A percentile compares a stretch with the other conserved stretches of the same genome.
These are phyloP conservation scores for Sylvilagus bachmani DNA, from an alignment of 2,113 vertebrate genomes.

Conservation along the genomic window DNA sequence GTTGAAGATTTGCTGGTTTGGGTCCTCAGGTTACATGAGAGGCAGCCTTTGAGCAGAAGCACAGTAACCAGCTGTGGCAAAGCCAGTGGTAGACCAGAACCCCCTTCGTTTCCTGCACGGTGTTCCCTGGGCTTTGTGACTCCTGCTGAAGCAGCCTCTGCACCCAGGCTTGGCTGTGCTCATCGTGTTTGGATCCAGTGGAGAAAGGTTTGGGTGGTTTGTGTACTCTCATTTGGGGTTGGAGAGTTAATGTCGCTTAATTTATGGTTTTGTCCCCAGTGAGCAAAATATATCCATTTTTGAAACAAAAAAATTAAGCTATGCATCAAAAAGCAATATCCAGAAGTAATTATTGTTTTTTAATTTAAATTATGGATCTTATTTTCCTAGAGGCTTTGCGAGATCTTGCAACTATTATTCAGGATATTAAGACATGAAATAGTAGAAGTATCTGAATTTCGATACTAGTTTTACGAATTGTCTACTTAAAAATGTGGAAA, in stretches of 20 bases:
- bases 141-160: not conserved
- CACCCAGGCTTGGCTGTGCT: not conserved
- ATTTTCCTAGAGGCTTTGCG: conserved; percentile 77
- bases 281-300: conserved; percentile 75
- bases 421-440: conserved; percentile 78
- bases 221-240: conserved; percentile 27
- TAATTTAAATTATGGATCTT: conserved; percentile 83
- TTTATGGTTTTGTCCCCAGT: conserved; percentile 64
- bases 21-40: conserved; percentile 8
- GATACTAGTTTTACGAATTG: conserved; percentile 61
- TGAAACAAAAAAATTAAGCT: conserved; percentile 81
- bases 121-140: not conserved
- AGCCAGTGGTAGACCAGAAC: not conserved
- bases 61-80: not conserved
- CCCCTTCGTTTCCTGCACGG: not conserved
- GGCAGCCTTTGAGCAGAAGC: not conserved
- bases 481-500: conserved; percentile 55
- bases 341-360: conserved; percentile 83
- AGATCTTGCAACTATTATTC: conserved; percentile 67
- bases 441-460: conserved; percentile 57
- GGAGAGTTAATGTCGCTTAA: conserved; percentile 63
- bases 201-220: conserved; percentile 38
- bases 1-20: not conserved
- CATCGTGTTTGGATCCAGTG: not conserved
- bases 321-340: conserved; percentile 83